phyloP scores from a whole-genome alignment of 2,797 vertebrate genomes.

The Cichlasoma orientale region DNA sequence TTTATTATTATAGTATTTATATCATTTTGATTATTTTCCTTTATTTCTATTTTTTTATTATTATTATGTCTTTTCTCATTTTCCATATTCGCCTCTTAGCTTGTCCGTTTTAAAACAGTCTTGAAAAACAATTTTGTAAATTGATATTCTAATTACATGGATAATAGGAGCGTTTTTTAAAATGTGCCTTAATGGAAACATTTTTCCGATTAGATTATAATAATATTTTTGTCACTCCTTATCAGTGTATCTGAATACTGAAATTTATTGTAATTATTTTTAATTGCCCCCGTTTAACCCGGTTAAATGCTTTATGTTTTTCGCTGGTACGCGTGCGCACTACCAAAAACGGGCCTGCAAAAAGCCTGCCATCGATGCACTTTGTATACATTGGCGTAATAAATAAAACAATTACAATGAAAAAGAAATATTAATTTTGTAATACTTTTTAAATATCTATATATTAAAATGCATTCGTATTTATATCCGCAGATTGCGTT shows the following conservation, averaged over 20 bases:
- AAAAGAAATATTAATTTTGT: not conserved
- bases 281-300: not conserved
- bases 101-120: not conserved
- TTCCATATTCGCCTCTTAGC: not conserved
- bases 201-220: not conserved
- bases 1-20: not conserved
- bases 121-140: not conserved
- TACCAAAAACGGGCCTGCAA: not conserved
- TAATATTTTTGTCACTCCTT: not conserved
- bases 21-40: not conserved
- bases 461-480: not conserved
- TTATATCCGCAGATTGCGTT: not conserved
- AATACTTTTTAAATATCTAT: not conserved
- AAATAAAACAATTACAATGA: rapidly evolving
- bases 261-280: not conserved
- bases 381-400: not conserved
- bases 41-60: not conserved
- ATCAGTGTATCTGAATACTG: not conserved
- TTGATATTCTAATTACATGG: not conserved
- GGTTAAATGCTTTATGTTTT: not conserved
- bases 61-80: not conserved
- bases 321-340: not conserved
- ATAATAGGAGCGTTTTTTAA: not conserved
- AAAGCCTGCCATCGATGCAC: not conserved
- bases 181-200: not conserved